Base-by-base conservation (phyloP, 2,113 vertebrate genomes). In the Uria lomvia region DNA sequence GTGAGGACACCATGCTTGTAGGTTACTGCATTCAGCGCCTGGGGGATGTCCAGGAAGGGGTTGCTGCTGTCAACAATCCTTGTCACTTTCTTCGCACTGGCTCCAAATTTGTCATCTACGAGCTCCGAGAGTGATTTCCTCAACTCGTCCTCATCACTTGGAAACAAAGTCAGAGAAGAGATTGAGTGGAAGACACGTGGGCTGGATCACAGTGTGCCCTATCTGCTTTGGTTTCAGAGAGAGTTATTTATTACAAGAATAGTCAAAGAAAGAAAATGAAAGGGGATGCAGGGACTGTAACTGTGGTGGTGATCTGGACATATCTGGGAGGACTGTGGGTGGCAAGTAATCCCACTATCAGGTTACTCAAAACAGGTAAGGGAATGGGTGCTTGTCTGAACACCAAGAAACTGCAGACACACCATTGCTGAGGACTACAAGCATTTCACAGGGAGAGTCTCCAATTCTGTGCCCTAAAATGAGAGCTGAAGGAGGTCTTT, bases 111-210 rank as follows among this genome's bases (percentile, higher is more conserved):
- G 97, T 99, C 99, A 96, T 99, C 99, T 71, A 99, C 99, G 94
- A 99, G 98, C 98, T 99, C 99, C 2, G 99, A 99, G 93, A 99
- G 98, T 1, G 99, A 99, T 94, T 99, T 99, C 96, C 99, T 98
- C 98, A 99, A 96, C 97, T 99, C 99, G 53, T 99, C 99, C 98
- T 99, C 99, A 95, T 99, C 99, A 45, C 99, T 99, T 97, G 96
- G 92, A 96, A 97, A 86, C 66, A 97, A 97, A 96, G 85, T 16
- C 63, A 95, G 86, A 90, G 80, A 71, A 91, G 15, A 86, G 14
- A 40, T 15, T 97, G 76, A 86, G 79, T 12, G 20, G 23, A 78
- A 73, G 62, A 30, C 38, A 59, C 0, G 2, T 5, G 29, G 59
- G 27, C 24, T 30, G 30, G 67, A 58, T 73, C 40, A 24, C 26